These are phyloP conservation scores for Globodera ellingtonae DNA, from an alignment of 1,140 invertebrate species.

Conservation along the genomic window DNA sequence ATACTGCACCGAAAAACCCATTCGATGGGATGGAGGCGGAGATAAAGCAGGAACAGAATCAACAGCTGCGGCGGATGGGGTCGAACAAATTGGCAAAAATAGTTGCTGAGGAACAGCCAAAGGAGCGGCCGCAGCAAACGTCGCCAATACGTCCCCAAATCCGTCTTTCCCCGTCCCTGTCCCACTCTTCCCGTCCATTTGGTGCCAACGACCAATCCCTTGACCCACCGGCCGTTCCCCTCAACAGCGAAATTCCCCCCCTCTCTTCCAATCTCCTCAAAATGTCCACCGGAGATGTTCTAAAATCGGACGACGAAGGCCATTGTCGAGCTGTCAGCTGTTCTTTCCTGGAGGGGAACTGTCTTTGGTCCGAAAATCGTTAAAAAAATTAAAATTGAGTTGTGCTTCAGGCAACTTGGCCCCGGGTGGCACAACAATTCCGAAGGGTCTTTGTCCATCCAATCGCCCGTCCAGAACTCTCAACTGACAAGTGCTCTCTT, in stretches of 20 bases:
- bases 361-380: constrained; percentile 29
- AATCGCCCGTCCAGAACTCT: constrained; percentile 11
- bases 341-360: constrained; percentile 35
- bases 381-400: neutral
- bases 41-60: neutral
- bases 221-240: neutral
- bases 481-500: constrained; percentile 26
- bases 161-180: neutral
- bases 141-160: constrained; percentile 5
- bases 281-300: neutral
- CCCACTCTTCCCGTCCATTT: no score
- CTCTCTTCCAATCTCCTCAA: neutral
- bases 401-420: constrained; percentile 19
- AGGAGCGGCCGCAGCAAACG: neutral
- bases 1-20: neutral
- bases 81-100: neutral
- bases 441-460: constrained; percentile 19
- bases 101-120: neutral
- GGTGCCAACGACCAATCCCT: neutral
- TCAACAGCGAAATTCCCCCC: neutral
- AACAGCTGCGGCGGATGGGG: neutral
- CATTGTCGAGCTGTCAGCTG: constrained; percentile 30
- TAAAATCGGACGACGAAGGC: neutral
- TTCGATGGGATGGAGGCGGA: constrained; percentile 9
- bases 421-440: constrained; percentile 18